Conservation (phyloP, 2,113 vertebrate genomes). For the Origma solitaria region DNA sequence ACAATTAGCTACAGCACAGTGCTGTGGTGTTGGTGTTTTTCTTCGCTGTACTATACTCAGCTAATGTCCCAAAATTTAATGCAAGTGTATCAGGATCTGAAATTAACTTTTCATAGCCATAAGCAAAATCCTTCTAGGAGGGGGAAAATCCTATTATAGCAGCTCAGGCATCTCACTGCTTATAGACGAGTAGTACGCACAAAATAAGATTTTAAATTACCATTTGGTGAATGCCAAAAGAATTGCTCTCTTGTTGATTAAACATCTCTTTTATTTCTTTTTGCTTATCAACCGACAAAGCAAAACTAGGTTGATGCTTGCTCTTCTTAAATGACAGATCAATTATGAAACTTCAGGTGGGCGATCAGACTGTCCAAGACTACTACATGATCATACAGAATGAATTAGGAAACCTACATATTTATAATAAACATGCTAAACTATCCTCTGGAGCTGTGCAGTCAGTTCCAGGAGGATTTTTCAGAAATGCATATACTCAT, state of each 20-base stretch:
- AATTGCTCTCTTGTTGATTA: conserved; percentile 63
- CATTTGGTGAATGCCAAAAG: conserved; percentile 63
- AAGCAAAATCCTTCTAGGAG: conserved; percentile 79
- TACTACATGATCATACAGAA: neutral
- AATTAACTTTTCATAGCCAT: conserved; percentile 91
- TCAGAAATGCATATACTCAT: neutral
- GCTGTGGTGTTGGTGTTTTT: conserved; percentile 54
- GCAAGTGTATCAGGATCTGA: conserved; percentile 86
- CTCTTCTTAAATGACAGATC: conserved; percentile 43
- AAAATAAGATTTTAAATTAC: conserved; percentile 76
- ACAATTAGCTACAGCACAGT: conserved; percentile 57
- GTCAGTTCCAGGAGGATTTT: neutral
- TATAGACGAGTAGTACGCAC: conserved; percentile 64
- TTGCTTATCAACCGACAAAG: conserved; percentile 55
- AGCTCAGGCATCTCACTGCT: conserved; percentile 65
- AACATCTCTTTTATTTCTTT: conserved; percentile 22
- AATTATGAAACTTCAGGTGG: conserved; percentile 44
- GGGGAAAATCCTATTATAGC: conserved; percentile 72
- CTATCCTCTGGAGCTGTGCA: neutral
- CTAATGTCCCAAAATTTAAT: conserved; percentile 83
- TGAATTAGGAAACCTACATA: neutral
- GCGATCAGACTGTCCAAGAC: neutral
- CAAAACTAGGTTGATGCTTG: conserved; percentile 16
- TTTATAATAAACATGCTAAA: neutral
- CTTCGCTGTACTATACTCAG: conserved; percentile 54